Base-by-base conservation (phyloP, 1,140 invertebrate genomes). In the Tetraneura akinire region DNA sequence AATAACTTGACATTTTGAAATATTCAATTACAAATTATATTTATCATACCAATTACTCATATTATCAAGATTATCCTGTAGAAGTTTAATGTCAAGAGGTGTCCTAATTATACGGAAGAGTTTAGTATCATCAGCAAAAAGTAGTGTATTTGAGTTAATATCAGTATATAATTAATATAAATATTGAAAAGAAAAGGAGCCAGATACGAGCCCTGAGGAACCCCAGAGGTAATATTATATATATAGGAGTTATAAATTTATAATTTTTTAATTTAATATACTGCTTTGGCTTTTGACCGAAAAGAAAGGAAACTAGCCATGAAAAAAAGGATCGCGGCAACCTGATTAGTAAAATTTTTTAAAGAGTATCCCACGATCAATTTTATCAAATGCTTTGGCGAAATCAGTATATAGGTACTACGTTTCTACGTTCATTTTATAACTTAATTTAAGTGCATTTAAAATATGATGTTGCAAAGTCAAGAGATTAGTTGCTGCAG, bases 231-330 rank as follows among this genome's bases (percentile, higher is more conserved):
- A 62, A 62, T 32, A 62, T 32, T 62, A 32, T 62, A 62, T 26
- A 62, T 62, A 32, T 32, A 62, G 29, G 60, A 62, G 60, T 62
- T 62, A 32, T 62, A n/a, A n/a, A n/a, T n/a, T n/a, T n/a, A n/a
- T n/a, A 62, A 21, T 62, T 62, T 32, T 62, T 62, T 32, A 62
- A 62, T 62, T 62, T 62, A 3, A 62, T 11, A 4, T 62, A 62
- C 60, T 62, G 60, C 11, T 62, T n/a, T n/a, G n/a, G n/a, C n/a
- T n/a, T 62, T 11, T 26, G 60, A 62, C 60, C 60, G 3, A 26
- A 62, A 32, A 62, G 32, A 62, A 62, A 62, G 14, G 60, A 62
- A 3, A 62, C 60, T 32, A 62, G 6, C 60, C 26, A 62, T 32
- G 60, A 62, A 32, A 62, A 62, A 62, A 62, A 62, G 60, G 60